Conservation (phyloP, 2,797 vertebrate genomes). For the Anomalospiza imberbis region DNA sequence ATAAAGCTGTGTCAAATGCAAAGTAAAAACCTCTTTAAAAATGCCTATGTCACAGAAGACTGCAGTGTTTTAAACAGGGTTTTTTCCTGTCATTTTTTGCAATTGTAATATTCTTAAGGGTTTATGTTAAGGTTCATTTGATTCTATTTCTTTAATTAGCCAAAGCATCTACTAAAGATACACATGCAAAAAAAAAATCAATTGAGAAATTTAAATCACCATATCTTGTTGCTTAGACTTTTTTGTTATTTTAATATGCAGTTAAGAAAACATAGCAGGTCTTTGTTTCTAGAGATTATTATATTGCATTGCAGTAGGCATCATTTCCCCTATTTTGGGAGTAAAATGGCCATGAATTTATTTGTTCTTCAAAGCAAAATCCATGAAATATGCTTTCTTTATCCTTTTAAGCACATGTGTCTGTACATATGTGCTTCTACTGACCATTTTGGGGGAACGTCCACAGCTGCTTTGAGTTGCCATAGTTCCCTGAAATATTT, state of each 20-base stretch:
- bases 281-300: conserved; percentile 12
- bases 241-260: neutral
- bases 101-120: neutral
- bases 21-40: neutral
- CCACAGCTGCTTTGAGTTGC: neutral
- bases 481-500: neutral
- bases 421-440: neutral
- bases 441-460: neutral
- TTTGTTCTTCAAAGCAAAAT: neutral
- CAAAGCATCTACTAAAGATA: neutral
- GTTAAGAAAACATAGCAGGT: neutral
- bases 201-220: neutral
- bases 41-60: neutral
- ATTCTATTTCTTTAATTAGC: neutral
- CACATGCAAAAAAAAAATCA: neutral
- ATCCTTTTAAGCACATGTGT: neutral
- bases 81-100: neutral
- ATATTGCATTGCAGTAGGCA: neutral
- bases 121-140: conserved; percentile 7
- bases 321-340: neutral
- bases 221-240: neutral
- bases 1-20: neutral
- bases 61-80: neutral
- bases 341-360: neutral
- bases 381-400: neutral